phyloP scores from a whole-genome alignment of 2,797 vertebrate species.

The Pantherophis alleghaniensis region DNA sequence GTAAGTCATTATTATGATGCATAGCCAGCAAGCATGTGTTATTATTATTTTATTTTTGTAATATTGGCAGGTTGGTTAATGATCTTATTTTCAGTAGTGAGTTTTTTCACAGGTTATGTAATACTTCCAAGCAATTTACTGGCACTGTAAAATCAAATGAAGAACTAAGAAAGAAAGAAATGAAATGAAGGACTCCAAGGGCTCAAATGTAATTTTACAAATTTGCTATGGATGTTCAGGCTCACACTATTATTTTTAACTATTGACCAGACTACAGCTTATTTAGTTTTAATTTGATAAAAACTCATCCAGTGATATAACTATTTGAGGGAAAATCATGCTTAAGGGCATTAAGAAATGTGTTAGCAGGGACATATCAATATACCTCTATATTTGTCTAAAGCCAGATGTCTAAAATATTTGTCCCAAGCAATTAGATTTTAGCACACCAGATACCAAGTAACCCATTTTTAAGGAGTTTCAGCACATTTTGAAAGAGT shows the following conservation, averaged over 20 bases:
- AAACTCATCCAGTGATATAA: not conserved
- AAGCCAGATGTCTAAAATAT: not conserved
- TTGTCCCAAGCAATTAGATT: not conserved
- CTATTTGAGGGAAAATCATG: not conserved
- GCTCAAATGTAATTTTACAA: not conserved
- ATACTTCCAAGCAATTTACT: conserved; percentile 15
- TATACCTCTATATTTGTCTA: not conserved
- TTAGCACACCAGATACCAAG: not conserved
- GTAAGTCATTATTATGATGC: conserved; percentile 18
- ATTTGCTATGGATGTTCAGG: not conserved
- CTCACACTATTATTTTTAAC: not conserved
- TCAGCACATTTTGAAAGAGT: not conserved
- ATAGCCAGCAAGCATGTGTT: conserved; percentile 34
- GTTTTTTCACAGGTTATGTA: conserved; percentile 51
- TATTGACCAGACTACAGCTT: not conserved
- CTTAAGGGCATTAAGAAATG: not conserved
- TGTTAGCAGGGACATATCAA: not conserved
- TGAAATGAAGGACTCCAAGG: conserved; percentile 9
- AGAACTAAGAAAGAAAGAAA: conserved; percentile 6
- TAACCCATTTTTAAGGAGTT: not conserved
- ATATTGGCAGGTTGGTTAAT: conserved; percentile 59
- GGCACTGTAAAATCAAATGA: conserved; percentile 36
- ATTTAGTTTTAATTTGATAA: not conserved
- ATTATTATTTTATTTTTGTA: conserved; percentile 29
- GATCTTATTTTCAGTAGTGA: conserved; percentile 54